A percentile compares a stretch with the other conserved stretches of the same genome.
Conservation (phyloP, 1,140 invertebrate genomes). For the Drosophila subpulchrella region DNA sequence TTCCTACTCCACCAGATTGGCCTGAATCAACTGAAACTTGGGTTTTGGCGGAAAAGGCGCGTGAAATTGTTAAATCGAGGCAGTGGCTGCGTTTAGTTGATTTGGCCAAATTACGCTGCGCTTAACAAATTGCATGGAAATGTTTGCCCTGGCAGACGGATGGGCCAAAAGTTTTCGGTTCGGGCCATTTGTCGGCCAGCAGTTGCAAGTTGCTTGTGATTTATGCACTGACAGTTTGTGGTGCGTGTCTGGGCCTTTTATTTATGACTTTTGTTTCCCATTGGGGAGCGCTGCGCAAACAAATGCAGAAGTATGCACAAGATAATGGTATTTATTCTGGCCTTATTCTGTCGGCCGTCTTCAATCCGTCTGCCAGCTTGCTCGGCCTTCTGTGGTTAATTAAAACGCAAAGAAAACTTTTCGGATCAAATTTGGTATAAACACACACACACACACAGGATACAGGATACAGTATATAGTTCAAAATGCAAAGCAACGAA, state of each 20-base stretch:
- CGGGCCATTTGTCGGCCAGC: constrained; percentile 56
- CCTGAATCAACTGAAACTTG: constrained; percentile 1
- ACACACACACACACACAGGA: constrained; percentile 10
- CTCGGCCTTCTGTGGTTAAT: constrained; percentile 50
- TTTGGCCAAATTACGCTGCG: constrained; percentile 59
- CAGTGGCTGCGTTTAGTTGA: constrained; percentile 64
- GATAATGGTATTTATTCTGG: constrained; percentile 48
- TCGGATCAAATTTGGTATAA: constrained; percentile 20
- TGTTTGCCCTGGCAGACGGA: constrained; percentile 33
- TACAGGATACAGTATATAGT: neutral
- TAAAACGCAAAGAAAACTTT: constrained; percentile 51
- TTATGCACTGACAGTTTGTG: constrained; percentile 75
- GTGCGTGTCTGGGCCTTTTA: constrained; percentile 67
- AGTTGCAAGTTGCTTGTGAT: constrained; percentile 63
- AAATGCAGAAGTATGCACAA: constrained; percentile 42
- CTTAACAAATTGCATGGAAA: constrained; percentile 62
- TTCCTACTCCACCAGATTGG: neutral
- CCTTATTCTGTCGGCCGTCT: constrained; percentile 1
- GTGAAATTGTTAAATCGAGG: constrained; percentile 73
- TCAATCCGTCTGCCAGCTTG: constrained; percentile 26
- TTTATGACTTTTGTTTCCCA: constrained; percentile 65
- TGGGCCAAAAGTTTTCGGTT: constrained; percentile 46
- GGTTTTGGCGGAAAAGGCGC: constrained; percentile 12
- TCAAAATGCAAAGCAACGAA: constrained; percentile 9
- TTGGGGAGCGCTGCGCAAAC: constrained; percentile 27